Conservation (phyloP, 2,888 invertebrate species). For the Agrotis puta region DNA sequence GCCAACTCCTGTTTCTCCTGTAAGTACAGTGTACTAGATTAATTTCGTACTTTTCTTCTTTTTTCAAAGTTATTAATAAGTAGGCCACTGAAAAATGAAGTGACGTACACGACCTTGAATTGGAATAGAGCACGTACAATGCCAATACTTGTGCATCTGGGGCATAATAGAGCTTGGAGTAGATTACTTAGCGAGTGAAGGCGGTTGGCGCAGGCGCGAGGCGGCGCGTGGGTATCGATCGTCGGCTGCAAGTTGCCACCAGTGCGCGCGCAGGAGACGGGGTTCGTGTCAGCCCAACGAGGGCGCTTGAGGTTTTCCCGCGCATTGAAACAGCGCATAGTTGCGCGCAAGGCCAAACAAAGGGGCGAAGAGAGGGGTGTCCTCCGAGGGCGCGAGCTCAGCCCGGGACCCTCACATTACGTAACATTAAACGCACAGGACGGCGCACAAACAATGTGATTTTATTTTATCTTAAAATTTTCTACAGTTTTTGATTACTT, state of each 20-base stretch:
- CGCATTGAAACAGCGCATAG: constrained; percentile 65
- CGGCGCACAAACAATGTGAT: constrained; percentile 91
- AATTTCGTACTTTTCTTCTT: too few relatives aligned
- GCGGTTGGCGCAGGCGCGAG: constrained; percentile 67
- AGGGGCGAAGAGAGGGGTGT: constrained; percentile 72
- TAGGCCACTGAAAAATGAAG: constrained; percentile 2
- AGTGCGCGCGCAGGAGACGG: constrained; percentile 54
- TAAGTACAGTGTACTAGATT: too few relatives aligned
- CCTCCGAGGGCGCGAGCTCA: constrained; percentile 75
- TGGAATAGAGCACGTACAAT: constrained; percentile 67
- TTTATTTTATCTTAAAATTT: constrained; percentile 86
- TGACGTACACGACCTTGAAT: constrained; percentile 75
- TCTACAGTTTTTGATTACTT: constrained; percentile 87
- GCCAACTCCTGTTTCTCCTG: too few relatives aligned
- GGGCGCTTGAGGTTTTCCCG: constrained; percentile 63
- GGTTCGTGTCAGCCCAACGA: constrained; percentile 34
- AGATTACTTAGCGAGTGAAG: constrained; percentile 63
- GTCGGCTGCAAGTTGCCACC: constrained; percentile 40
- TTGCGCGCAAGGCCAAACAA: constrained; percentile 69
- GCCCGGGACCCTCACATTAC: constrained; percentile 87
- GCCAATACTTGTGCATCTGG: constrained; percentile 76
- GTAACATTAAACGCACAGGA: constrained; percentile 90
- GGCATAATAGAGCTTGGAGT: constrained; percentile 70
- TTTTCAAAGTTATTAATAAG: constrained; percentile 4
- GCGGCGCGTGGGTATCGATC: constrained; percentile 66